phyloP scores from a whole-genome alignment of 1,140 invertebrate species.

The Drosophila athabasca region DNA sequence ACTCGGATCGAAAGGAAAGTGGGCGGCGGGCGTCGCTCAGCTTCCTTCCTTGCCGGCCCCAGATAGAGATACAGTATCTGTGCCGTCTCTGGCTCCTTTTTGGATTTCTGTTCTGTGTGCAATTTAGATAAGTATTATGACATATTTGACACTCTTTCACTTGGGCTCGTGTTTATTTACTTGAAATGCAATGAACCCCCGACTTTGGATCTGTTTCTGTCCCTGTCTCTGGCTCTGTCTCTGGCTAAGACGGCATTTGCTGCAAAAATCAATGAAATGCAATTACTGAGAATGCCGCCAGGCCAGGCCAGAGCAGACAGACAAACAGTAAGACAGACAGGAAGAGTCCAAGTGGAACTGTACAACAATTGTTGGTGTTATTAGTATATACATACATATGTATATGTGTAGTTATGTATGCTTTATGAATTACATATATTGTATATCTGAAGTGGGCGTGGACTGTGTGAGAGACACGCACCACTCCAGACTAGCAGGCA shows the following conservation, averaged over 20 bases:
- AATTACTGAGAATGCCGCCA: constrained; percentile 73
- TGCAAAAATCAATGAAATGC: constrained; percentile 79
- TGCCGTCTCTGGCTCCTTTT: neutral
- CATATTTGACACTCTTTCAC: constrained; percentile 80
- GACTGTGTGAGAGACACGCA: constrained; percentile 1
- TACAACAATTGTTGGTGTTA: constrained; percentile 76
- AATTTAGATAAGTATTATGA: constrained; percentile 83
- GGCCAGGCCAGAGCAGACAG: constrained; percentile 2
- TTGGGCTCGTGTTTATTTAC: constrained; percentile 69
- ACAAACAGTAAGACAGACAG: constrained; percentile 14
- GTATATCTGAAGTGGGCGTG: constrained; percentile 50
- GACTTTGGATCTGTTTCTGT: neutral
- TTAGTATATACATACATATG: constrained; percentile 27
- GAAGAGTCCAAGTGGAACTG: constrained; percentile 5
- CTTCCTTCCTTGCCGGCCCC: constrained; percentile 11
- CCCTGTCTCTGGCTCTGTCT: neutral
- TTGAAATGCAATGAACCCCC: constrained; percentile 42
- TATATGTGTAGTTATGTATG: too few species aligned
- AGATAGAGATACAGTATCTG: constrained; percentile 25
- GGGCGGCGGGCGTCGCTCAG: constrained; percentile 7
- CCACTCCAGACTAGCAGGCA: too few species aligned
- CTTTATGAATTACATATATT: too few species aligned
- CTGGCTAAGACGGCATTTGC: constrained; percentile 8
- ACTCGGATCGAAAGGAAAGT: too few species aligned
- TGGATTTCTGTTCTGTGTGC: constrained; percentile 46